phyloP scores from a whole-genome alignment of 2,888 invertebrate genomes.

The Acanthosoma haemorrhoidale region DNA sequence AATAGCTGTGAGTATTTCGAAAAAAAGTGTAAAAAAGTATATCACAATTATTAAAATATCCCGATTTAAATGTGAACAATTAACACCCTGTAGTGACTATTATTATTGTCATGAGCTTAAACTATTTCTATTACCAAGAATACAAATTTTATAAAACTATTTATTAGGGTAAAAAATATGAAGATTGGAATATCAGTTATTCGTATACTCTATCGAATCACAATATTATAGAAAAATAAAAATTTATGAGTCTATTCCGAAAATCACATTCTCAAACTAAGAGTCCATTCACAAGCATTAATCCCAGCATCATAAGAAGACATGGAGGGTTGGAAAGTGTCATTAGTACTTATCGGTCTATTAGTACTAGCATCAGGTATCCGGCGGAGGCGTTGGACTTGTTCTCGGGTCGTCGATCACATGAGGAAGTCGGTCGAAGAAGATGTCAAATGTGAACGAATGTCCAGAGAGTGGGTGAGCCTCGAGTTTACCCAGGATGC shows the following conservation, averaged over 20 bases:
- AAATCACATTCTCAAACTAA: slow-evolving; percentile 18
- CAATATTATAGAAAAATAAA: slow-evolving; percentile 31
- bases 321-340: slow-evolving; percentile 1
- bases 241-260: background rate
- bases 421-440: background rate
- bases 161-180: slow-evolving; percentile 19
- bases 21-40: slow-evolving; percentile 20
- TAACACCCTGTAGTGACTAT: slow-evolving; percentile 36
- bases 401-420: background rate
- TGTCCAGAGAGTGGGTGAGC: slow-evolving; percentile 34
- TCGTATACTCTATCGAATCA: slow-evolving; percentile 23
- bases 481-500: slow-evolving; percentile 40
- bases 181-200: background rate
- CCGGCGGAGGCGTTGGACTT: background rate
- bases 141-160: slow-evolving; percentile 33
- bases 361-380: background rate
- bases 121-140: slow-evolving; percentile 22
- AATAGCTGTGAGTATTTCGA: background rate
- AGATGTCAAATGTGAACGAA: slow-evolving; percentile 1
- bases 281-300: background rate
- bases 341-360: background rate
- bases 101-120: slow-evolving; percentile 38
- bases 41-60: slow-evolving; percentile 25
- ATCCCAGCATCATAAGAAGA: background rate
- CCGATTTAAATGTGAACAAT: background rate